These are phyloP conservation scores for Sweltsa coloradensis DNA, from an alignment of 1,140 invertebrate species.

Conservation along the genomic window DNA sequence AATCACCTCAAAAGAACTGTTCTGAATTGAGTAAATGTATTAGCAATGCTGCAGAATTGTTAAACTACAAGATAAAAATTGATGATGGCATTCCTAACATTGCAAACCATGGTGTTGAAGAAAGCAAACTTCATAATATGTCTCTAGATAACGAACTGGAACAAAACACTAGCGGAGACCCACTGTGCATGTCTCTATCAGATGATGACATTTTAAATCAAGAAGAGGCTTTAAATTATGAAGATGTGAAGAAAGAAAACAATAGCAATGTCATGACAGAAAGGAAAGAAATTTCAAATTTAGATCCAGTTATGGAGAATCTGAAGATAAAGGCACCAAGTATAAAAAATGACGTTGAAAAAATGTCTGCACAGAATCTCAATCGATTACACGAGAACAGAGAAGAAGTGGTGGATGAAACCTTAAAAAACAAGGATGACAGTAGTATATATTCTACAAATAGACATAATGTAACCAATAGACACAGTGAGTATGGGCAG, in stretches of 20 bases:
- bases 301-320: background rate
- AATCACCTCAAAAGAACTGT: background rate
- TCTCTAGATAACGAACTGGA: conserved; percentile 23
- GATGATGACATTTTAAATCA: conserved; percentile 20
- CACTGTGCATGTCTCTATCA: conserved; percentile 25
- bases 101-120: background rate
- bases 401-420: background rate
- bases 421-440: too few species aligned
- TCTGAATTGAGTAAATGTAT: background rate
- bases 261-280: background rate
- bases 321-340: background rate
- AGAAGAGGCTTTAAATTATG: background rate
- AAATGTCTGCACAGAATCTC: background rate
- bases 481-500: too few species aligned
- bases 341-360: background rate
- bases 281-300: background rate
- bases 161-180: conserved; percentile 28
- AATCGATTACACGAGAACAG: background rate
- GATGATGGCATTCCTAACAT: background rate
- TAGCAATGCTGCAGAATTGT: background rate
- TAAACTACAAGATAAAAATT: background rate
- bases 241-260: background rate
- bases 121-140: background rate
- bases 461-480: too few species aligned
- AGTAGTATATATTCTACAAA: too few species aligned